A percentile compares a stretch with the other conserved stretches of the same genome.
Evolutionary conservation across 1,140 invertebrate species (phyloP).

Genomic region (Scylla paramamosain): DNA sequence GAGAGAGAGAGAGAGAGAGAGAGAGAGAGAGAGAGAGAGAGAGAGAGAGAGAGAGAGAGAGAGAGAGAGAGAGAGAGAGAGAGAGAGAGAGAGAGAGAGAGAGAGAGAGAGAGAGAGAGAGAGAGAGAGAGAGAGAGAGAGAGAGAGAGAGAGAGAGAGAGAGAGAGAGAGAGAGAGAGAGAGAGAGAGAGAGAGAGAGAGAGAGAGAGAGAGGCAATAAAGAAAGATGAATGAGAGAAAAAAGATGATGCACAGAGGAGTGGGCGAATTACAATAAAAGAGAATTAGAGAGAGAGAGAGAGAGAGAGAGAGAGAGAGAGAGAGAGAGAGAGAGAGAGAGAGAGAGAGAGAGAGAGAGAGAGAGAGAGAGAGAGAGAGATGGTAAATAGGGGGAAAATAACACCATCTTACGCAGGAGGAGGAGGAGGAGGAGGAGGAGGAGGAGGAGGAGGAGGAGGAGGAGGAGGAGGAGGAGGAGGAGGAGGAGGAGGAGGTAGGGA

Average conservation of each 20-base stretch:
- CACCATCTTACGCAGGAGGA: too few species aligned
- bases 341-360: conserved; percentile 28
- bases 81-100: not conserved
- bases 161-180: not conserved
- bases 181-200: conserved; percentile 35
- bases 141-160: not conserved
- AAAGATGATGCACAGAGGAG: not conserved
- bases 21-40: not conserved
- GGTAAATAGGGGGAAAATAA: not conserved
- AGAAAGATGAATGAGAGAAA: not conserved
- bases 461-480: conserved; percentile 8
- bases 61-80: not conserved
- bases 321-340: conserved; percentile 6
- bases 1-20: not conserved
- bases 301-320: not conserved
- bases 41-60: not conserved
- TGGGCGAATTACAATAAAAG: not conserved
- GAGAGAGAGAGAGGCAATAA: conserved; percentile 17
- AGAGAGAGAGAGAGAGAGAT: conserved; percentile 16
- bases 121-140: not conserved
- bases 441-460: not conserved
- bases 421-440: not conserved
- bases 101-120: not conserved
- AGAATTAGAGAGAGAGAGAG: not conserved
- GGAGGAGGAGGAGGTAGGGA: not conserved